These are phyloP conservation scores for Hypena proboscidalis DNA, from an alignment of 2,888 invertebrate species.

Conservation along the genomic window DNA sequence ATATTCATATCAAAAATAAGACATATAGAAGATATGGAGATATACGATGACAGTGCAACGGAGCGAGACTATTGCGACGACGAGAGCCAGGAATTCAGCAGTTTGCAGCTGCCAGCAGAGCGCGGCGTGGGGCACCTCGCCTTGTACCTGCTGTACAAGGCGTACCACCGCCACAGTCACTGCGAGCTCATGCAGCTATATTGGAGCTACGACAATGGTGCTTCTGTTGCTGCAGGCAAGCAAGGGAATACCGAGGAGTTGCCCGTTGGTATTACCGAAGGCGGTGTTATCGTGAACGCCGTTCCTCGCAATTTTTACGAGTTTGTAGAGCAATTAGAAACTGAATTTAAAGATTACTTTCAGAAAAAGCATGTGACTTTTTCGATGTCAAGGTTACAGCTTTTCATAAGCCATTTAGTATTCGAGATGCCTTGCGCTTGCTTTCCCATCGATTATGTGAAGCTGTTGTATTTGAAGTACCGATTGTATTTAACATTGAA, in stretches of 20 bases:
- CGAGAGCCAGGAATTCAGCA: constrained; percentile 1
- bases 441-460: constrained; percentile 25
- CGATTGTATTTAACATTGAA: constrained; percentile 21
- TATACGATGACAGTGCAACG: too few species aligned
- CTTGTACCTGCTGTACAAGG: constrained; percentile 21
- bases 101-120: constrained; percentile 1
- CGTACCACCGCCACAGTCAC: constrained; percentile 10
- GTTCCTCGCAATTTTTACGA: constrained; percentile 18
- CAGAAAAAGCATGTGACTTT: neutral
- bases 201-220: constrained; percentile 2
- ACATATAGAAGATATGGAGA: too few species aligned
- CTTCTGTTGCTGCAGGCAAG: too few species aligned
- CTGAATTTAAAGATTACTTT: constrained; percentile 22
- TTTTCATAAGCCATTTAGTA: neutral
- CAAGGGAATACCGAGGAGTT: neutral
- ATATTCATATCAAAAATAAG: too few species aligned
- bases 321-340: constrained; percentile 25
- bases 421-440: constrained; percentile 27
- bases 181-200: constrained; percentile 21
- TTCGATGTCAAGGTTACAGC: neutral
- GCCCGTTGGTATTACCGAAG: neutral
- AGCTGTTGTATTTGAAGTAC: constrained; percentile 17
- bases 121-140: constrained; percentile 14
- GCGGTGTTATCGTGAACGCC: neutral
- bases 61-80: neutral